These are phyloP conservation scores for Girardia tigrina DNA, from an alignment of 2,888 invertebrate genomes.

Conservation along the genomic window DNA sequence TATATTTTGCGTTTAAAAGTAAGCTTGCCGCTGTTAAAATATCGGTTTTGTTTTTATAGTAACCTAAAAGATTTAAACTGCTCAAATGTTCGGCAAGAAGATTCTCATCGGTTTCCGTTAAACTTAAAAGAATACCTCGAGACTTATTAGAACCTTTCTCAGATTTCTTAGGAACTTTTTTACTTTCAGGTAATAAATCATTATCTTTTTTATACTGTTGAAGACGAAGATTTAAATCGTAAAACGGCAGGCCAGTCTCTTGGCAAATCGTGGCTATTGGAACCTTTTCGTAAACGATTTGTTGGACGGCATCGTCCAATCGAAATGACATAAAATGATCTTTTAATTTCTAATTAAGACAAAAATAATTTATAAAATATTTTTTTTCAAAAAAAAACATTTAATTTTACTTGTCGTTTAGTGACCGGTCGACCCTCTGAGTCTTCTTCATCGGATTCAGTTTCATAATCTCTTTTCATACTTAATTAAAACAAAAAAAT, in stretches of 20 bases:
- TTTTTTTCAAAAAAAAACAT: no score
- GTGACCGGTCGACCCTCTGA: no score
- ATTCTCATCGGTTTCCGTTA: background rate
- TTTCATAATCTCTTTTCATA: no score
- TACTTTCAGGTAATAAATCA: background rate
- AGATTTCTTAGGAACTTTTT: background rate
- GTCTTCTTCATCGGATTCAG: no score
- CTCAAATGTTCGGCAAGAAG: background rate
- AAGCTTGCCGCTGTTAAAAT: background rate
- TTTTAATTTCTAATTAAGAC: no score
- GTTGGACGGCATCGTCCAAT: background rate
- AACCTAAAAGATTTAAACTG: background rate
- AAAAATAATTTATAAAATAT: no score
- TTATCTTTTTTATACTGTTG: background rate
- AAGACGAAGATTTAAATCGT: background rate
- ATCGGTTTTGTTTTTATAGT: background rate
- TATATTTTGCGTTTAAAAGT: background rate
- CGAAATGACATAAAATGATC: background rate
- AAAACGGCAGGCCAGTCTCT: background rate
- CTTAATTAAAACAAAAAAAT: no score
- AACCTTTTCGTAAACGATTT: background rate
- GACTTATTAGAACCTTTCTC: background rate
- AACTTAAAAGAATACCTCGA: background rate
- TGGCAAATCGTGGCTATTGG: background rate
- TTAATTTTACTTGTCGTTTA: no score